These are phyloP conservation scores for Helicolenus hilgendorfi DNA, from an alignment of 2,797 vertebrate genomes.

Conservation along the genomic window DNA sequence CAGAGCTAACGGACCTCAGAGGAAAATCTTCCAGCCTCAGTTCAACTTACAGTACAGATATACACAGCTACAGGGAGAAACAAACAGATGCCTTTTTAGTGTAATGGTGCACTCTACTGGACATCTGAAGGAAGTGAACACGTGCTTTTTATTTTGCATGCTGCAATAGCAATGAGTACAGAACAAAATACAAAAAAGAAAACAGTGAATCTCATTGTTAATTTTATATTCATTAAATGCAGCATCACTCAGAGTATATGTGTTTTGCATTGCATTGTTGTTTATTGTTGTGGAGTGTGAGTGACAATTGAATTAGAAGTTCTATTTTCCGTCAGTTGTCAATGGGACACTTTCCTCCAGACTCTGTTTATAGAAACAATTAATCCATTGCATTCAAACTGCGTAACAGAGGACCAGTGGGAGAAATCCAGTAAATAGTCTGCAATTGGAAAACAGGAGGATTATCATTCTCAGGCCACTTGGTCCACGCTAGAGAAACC, in stretches of 20 bases:
- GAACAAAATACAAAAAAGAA: not conserved
- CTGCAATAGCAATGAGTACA: not conserved
- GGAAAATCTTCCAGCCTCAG: not conserved
- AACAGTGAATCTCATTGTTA: not conserved
- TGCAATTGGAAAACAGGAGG: constrained; percentile 8
- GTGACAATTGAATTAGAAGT: not conserved
- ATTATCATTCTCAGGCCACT: constrained; percentile 5
- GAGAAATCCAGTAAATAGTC: constrained; percentile 11
- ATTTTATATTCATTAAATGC: not conserved
- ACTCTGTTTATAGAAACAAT: not conserved
- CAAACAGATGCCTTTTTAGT: not conserved
- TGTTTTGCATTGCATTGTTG: not conserved
- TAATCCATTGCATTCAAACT: not conserved
- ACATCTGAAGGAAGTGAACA: constrained; percentile 43
- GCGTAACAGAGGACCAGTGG: not conserved
- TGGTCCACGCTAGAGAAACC: constrained; percentile 11
- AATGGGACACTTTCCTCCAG: not conserved
- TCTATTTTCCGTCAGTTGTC: not conserved
- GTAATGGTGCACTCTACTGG: constrained; percentile 72
- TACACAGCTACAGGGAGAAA: not conserved
- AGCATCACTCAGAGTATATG: not conserved
- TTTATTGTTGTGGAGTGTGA: not conserved
- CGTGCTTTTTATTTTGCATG: not conserved
- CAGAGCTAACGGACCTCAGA: not conserved
- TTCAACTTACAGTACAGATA: not conserved